phyloP scores from a whole-genome alignment of 2,888 invertebrate genomes.

The Anoplius nigerrimus region DNA sequence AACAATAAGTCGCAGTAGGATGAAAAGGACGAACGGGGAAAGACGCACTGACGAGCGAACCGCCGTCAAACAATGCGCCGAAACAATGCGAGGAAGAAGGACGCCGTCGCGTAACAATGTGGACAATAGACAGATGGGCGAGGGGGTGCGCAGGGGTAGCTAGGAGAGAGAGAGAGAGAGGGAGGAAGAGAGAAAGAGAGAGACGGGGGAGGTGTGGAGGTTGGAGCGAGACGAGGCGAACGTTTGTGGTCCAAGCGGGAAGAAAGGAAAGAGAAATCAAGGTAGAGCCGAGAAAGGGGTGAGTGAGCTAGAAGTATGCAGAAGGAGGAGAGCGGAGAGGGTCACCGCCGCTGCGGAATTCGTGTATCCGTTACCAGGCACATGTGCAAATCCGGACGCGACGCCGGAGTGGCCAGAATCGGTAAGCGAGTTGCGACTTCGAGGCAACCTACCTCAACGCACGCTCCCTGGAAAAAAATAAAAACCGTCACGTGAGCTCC shows the following conservation, averaged over 20 bases:
- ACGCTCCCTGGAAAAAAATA: no score
- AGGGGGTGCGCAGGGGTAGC: slow-evolving; percentile 5
- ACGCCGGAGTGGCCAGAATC: no score
- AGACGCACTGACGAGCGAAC: slow-evolving; percentile 29
- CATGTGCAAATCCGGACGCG: slow-evolving; percentile 5
- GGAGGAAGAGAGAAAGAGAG: slow-evolving; percentile 17
- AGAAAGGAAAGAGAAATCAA: background rate
- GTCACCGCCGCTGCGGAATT: slow-evolving; percentile 23
- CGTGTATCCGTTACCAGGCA: slow-evolving; percentile 19
- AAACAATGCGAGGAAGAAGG: slow-evolving; percentile 69
- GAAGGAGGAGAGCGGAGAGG: background rate
- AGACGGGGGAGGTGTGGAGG: slow-evolving; percentile 20
- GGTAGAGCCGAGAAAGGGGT: background rate
- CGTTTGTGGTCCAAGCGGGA: slow-evolving; percentile 6
- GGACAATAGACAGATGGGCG: slow-evolving; percentile 67
- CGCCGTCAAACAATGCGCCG: slow-evolving; percentile 66
- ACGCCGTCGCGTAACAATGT: slow-evolving; percentile 66
- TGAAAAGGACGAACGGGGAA: slow-evolving; percentile 58
- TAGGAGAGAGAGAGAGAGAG: slow-evolving; percentile 14
- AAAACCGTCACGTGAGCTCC: no score
- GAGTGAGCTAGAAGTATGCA: background rate
- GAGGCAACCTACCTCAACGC: no score
- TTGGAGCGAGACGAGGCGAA: slow-evolving; percentile 11
- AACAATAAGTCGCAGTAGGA: slow-evolving; percentile 64
- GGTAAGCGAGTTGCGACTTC: no score